Evolutionary conservation across 2,113 vertebrate genomes (phyloP).

Genomic region (Acinonyx jubatus): DNA sequence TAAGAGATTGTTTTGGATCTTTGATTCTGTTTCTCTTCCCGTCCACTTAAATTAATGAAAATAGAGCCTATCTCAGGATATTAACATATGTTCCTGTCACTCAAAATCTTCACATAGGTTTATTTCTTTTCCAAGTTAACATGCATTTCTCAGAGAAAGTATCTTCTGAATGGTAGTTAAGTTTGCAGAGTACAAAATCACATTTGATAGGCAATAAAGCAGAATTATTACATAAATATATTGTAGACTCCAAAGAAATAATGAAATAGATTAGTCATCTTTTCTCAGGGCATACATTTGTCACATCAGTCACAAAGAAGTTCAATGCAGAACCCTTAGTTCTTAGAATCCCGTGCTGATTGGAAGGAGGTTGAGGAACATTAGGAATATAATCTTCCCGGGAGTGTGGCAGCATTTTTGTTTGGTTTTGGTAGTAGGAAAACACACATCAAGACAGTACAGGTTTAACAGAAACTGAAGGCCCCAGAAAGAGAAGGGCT

Average conservation of each 20-base stretch:
- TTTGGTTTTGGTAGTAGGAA: background rate
- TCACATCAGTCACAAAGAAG: background rate
- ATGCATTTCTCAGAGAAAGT: background rate
- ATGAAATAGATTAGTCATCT: background rate
- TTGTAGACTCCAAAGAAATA: background rate
- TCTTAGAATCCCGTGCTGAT: background rate
- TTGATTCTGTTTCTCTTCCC: background rate
- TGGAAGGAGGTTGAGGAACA: background rate
- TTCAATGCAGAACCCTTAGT: background rate
- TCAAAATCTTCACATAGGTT: slow-evolving; percentile 16
- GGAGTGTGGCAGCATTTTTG: background rate
- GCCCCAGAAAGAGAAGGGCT: background rate
- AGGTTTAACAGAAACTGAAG: background rate
- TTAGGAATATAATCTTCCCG: background rate
- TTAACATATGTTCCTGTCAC: background rate
- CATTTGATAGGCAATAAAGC: background rate
- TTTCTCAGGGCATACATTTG: background rate
- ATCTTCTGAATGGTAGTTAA: background rate
- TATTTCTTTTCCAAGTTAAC: slow-evolving; percentile 8
- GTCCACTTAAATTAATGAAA: slow-evolving; percentile 2
- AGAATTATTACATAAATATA: background rate
- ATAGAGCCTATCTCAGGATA: background rate
- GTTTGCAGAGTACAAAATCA: background rate
- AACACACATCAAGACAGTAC: background rate
- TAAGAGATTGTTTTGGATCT: slow-evolving; percentile 1